Conservation (phyloP, 2,113 vertebrate species). For the Deroptyus accipitrinus region DNA sequence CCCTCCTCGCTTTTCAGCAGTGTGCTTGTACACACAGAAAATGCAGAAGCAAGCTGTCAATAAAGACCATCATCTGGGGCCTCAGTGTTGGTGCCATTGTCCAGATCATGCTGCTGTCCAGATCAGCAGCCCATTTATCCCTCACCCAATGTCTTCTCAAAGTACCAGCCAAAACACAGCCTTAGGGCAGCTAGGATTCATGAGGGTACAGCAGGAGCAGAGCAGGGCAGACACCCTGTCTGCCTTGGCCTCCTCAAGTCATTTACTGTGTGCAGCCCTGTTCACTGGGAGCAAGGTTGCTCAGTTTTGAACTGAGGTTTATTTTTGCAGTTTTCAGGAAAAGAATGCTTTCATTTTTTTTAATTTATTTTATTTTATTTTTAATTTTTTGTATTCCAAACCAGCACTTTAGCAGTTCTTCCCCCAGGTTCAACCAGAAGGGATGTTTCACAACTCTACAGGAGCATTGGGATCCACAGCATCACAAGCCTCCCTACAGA, state of each 20-base stretch:
- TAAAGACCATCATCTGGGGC: neutral
- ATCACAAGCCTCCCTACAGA: neutral
- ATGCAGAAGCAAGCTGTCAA: neutral
- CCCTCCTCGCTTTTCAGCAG: neutral
- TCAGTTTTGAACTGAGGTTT: neutral
- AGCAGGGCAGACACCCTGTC: neutral
- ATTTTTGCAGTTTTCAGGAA: neutral
- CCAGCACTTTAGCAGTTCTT: neutral
- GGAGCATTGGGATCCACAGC: neutral
- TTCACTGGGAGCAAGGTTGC: neutral
- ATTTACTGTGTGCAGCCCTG: neutral
- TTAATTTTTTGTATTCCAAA: neutral
- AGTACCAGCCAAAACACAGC: neutral
- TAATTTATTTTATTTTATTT: neutral
- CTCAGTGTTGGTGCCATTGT: neutral
- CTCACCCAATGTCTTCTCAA: neutral
- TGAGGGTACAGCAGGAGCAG: neutral
- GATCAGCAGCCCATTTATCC: neutral
- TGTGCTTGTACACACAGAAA: rapidly evolving
- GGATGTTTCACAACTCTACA: neutral
- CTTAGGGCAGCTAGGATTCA: neutral
- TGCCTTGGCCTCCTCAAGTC: neutral
- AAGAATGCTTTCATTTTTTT: neutral
- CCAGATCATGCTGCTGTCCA: neutral
- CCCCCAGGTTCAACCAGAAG: neutral